These are phyloP conservation scores for Drosophila bocqueti DNA, from an alignment of 1,140 invertebrate species.

Conservation along the genomic window DNA sequence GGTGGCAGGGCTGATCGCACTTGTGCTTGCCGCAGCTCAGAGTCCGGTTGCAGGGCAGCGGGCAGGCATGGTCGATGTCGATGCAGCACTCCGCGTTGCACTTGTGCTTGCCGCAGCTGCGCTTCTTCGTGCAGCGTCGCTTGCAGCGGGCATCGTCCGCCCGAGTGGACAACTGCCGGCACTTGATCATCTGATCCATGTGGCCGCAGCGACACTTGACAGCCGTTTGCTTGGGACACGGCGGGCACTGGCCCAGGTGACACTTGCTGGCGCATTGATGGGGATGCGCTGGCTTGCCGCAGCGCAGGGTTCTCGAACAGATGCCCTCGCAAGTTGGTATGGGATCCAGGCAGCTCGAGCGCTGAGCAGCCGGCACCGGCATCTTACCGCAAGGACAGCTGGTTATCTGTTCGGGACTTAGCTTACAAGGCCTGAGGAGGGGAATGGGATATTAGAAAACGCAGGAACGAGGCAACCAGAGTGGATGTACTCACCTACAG, in stretches of 20 bases:
- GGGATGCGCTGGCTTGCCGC: slow-evolving; percentile 90
- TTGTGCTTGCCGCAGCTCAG: slow-evolving; percentile 94
- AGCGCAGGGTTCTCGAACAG: slow-evolving; percentile 92
- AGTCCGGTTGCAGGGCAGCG: slow-evolving; percentile 91
- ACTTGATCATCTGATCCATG: slow-evolving; percentile 93
- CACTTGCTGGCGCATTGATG: slow-evolving; percentile 91
- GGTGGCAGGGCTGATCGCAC: slow-evolving; percentile 95
- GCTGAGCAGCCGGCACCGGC: slow-evolving; percentile 79
- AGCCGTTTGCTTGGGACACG: slow-evolving; percentile 91
- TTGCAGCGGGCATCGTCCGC: slow-evolving; percentile 92
- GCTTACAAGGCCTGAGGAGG: slow-evolving; percentile 86
- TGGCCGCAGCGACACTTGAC: slow-evolving; percentile 96
- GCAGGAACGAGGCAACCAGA: neutral
- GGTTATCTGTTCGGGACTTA: slow-evolving; percentile 88
- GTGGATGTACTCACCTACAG: slow-evolving; percentile 82
- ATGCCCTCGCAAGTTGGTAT: slow-evolving; percentile 93
- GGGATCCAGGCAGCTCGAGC: slow-evolving; percentile 92
- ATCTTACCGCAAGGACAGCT: slow-evolving; percentile 95
- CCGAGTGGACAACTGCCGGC: slow-evolving; percentile 89
- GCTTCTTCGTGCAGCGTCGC: slow-evolving; percentile 94
- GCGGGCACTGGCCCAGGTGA: slow-evolving; percentile 92
- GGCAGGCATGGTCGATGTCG: slow-evolving; percentile 94
- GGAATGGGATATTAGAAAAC: neutral
- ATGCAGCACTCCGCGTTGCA: slow-evolving; percentile 95
- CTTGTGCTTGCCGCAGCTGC: slow-evolving; percentile 94